These are phyloP conservation scores for Tipula lateralis DNA, from an alignment of 2,888 invertebrate genomes.

Conservation along the genomic window DNA sequence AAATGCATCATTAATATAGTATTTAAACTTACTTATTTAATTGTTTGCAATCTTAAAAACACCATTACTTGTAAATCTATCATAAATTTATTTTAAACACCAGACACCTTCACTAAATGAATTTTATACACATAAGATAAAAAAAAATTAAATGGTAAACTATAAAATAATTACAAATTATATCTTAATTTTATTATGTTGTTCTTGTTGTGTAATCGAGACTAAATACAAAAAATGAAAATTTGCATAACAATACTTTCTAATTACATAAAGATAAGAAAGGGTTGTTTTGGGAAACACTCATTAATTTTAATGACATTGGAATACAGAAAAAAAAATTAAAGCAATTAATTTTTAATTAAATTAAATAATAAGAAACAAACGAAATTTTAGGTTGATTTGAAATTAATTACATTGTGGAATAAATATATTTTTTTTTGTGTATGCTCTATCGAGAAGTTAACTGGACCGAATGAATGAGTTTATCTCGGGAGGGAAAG, in stretches of 20 bases:
- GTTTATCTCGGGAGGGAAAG: neutral
- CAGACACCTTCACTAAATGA: neutral
- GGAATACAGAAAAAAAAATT: neutral
- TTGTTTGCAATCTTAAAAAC: no score
- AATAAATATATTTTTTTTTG: neutral
- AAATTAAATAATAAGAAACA: neutral
- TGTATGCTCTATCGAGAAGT: no score
- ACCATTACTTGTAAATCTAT: neutral
- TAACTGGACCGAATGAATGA: neutral
- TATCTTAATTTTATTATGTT: conserved; percentile 1
- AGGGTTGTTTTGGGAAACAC: neutral
- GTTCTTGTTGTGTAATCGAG: neutral
- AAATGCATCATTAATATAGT: no score
- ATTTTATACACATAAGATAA: neutral
- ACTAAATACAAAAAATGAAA: neutral
- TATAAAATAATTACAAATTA: conserved; percentile 11
- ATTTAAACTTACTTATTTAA: no score
- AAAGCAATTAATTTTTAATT: conserved; percentile 14
- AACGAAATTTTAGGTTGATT: neutral
- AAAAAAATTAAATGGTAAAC: neutral
- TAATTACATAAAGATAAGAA: conserved; percentile 5
- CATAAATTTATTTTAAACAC: neutral
- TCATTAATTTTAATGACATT: neutral
- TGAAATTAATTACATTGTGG: neutral
- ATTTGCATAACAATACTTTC: conserved; percentile 24